Evolutionary conservation across 2,113 vertebrate genomes (phyloP), one percentile per base, ranked within the genome.

Genomic region (Pundamilia nyererei): DNA sequence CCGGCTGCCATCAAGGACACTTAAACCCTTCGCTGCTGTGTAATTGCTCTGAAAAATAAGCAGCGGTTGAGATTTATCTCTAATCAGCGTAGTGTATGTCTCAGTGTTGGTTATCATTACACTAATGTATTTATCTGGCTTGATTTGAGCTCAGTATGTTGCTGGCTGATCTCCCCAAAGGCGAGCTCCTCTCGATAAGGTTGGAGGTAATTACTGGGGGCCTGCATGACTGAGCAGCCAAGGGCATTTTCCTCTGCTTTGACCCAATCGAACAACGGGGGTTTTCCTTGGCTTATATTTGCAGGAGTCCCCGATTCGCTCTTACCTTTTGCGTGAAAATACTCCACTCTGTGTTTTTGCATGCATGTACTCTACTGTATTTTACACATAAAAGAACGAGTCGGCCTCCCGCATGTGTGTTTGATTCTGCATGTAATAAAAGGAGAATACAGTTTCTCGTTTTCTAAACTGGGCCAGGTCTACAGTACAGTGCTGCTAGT

Each of bases 161-260:
- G 79, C 84, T 91, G 24, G 84, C 83, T 87, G 91, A 92, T 87
- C 85, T 87, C 79, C 82, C 83, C 81, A 55, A 58, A 65, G 85
- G 88, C 29, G 47, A 86, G 80, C 88, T 87, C 70, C 81, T 91
- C 91, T 92, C 91, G 95, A 95, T 95, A 94, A 96, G 92, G 91
- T 88, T 91, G 92, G 82, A 92, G 92, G 94, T 96, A 96, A 96
- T 96, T 95, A 96, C 91, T 90, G 56, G 85, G 86, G 92, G 82
- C 47, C 89, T 93, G 93, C 95, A 92, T 92, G 89, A 94, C 86
- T 94, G 91, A 91, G 89, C 94, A 93, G 91, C 94, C 94, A 96
- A 96, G 96, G 96, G 93, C 95, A 94, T 94, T 94, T 38, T 95
- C 91, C 89, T 93, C 87, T 84, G 70, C 83, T 86, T 81, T 87